Base-by-base conservation (phyloP, 2,797 vertebrate species). In the Amphiprion clarkii region DNA sequence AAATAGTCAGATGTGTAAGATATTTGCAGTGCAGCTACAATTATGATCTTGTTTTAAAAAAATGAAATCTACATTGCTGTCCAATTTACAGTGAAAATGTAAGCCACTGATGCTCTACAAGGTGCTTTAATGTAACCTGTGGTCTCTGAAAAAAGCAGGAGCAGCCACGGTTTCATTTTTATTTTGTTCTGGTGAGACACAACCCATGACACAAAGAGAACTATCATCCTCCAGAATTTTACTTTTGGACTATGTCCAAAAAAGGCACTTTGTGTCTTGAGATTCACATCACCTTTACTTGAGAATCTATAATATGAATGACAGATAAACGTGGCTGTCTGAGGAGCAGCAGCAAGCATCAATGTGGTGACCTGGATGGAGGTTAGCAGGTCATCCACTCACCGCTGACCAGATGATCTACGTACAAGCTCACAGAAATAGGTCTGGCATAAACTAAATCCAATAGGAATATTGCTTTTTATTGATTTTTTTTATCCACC, bases 391-490 rank as follows among this genome's bases (percentile, higher is more conserved):
- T 93, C 91, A 85, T 76, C 66, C 71, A 66, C 83, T 89, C 72
- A 25, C 84, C 63, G 23, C 78, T n/a, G 71, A 83, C 12, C 79
- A 48, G 31, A 90, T 92, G 88, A 93, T 89, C 80, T 93, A 89
- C 78, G 19, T 57, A 14, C 25, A 58, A n/a, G n/a, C 84, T 73
- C 77, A 3, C 79, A 53, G 78, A 89, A 84, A 85, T 81, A 86
- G 89, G 89, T 93, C 87, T 82, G 79, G 82, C 79, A 81, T 93
- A 92, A 93, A 91, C 91, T 90, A 93, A 94, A 94, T 93, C 89
- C 93, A 88, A 92, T 94, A 89, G 87, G 77, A 89, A 92, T 93
- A 94, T 93, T 93, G 90, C 90, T 89, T 94, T 93, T 86, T 81
- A 93, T 94, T 90, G 93, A 94, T 93, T 93, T 92, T 78, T 84